Evolutionary conservation across 2,113 vertebrate species (phyloP), one percentile per base, ranked within the genome.

Genomic region (Poeciliopsis occidentalis): DNA sequence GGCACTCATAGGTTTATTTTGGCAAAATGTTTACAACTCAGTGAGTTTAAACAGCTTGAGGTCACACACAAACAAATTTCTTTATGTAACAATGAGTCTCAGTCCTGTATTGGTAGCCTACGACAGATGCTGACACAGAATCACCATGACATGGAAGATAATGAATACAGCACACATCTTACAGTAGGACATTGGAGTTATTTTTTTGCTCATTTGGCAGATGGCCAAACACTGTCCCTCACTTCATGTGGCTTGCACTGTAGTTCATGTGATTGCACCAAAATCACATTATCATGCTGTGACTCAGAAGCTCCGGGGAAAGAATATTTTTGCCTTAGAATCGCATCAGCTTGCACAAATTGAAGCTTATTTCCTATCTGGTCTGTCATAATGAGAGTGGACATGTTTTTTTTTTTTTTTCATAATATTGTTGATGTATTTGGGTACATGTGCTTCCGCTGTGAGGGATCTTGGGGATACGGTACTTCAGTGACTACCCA

Each of bases 281-380:
- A 69, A 80, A 86, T 82, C 75, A 71, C 75, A 88, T 91, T 89
- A 88, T 72, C 79, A 86, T 86, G 88, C 84, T 81, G 69, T n/a
- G 69, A 71, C 78, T 89, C 79, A 64, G 77, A 19, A 73, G 83
- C 39, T 17, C 71, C 51, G 76, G 63, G 71, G 73, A 81, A 88
- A 77, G 65, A 70, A 72, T 39, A 6, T 24, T 71, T 61, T 64
- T 67, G 77, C 80, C 81, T 79, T 73, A 69, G 85, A 82, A 81
- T 76, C 51, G 62, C 72, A 76, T 85, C 84, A 82, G 67, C 67
- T 62, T 76, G 63, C 61, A 74, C 73, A 79, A 86, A 90, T 87
- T 81, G 51, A 66, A 51, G 32, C 41, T 65, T 60, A 29, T 75
- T 41, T 51, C 75, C 67, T 54, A 37, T 62, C 67, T 19, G 54